Conservation (phyloP, 2,797 vertebrate genomes). For the Otolemur crassicaudatus region DNA sequence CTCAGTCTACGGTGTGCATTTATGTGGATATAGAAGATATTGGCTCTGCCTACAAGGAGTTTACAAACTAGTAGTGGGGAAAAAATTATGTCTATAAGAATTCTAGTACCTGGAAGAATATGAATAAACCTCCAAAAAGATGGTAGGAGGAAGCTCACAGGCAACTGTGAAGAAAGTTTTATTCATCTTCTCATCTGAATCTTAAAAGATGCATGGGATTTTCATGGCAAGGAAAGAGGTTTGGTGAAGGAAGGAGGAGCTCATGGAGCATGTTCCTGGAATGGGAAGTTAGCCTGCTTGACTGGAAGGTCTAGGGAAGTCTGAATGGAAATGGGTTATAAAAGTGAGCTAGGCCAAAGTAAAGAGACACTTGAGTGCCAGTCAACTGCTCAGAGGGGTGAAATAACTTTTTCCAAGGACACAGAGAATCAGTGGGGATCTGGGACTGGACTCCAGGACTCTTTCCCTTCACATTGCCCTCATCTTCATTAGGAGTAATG, state of each 20-base stretch:
- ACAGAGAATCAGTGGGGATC: background rate
- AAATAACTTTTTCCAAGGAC: background rate
- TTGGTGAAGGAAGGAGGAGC: background rate
- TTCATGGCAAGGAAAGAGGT: slow-evolving; percentile 17
- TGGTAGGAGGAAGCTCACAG: background rate
- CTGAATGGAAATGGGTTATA: background rate
- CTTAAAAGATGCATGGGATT: background rate
- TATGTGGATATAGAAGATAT: background rate
- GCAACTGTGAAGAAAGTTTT: background rate
- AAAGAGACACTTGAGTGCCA: background rate
- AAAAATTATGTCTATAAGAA: slow-evolving; percentile 28
- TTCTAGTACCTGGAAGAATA: background rate
- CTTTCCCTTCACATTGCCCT: background rate
- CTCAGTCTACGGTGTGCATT: background rate
- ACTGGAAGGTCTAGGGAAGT: background rate
- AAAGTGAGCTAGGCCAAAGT: background rate
- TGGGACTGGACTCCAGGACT: background rate
- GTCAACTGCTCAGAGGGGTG: background rate
- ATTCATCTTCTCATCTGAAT: background rate
- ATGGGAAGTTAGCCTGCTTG: background rate
- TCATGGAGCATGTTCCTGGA: background rate
- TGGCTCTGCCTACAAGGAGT: slow-evolving; percentile 7
- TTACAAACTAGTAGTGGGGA: background rate
- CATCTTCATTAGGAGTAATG: slow-evolving; percentile 7
- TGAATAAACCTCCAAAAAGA: background rate